Conservation (phyloP, 2,113 vertebrate genomes). For the Myotis brandtii region DNA sequence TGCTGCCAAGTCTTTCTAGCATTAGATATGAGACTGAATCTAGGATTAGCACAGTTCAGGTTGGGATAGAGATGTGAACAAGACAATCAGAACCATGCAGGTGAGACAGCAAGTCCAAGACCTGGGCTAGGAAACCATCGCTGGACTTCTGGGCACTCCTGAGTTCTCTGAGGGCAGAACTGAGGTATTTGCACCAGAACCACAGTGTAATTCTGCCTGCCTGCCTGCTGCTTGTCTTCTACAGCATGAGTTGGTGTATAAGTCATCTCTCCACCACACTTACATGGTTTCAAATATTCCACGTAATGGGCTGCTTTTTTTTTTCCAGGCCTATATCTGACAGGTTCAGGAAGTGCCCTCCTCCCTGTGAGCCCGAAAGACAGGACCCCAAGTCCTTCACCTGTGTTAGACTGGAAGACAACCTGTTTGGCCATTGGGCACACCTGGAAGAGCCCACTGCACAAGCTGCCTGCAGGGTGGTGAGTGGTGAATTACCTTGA, state of each 20-base stretch:
- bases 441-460: neutral
- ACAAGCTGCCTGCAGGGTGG: neutral
- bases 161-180: neutral
- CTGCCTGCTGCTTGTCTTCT: neutral
- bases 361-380: neutral
- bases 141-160: neutral
- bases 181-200: neutral
- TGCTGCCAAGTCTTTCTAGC: neutral
- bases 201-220: neutral
- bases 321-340: neutral
- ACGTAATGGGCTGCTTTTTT: neutral
- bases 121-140: neutral
- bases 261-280: neutral
- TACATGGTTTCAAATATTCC: neutral
- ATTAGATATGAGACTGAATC: neutral
- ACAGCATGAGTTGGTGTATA: neutral
- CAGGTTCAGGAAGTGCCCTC: neutral
- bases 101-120: neutral
- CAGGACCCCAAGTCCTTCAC: neutral
- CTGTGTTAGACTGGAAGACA: neutral
- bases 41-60: neutral
- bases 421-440: neutral
- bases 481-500: conserved; percentile 91
- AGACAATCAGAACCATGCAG: neutral
- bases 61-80: neutral